A percentile compares a stretch with the other conserved stretches of the same genome.
phyloP scores from a whole-genome alignment of 2,113 vertebrate genomes.

The Sceloporus undulatus region DNA sequence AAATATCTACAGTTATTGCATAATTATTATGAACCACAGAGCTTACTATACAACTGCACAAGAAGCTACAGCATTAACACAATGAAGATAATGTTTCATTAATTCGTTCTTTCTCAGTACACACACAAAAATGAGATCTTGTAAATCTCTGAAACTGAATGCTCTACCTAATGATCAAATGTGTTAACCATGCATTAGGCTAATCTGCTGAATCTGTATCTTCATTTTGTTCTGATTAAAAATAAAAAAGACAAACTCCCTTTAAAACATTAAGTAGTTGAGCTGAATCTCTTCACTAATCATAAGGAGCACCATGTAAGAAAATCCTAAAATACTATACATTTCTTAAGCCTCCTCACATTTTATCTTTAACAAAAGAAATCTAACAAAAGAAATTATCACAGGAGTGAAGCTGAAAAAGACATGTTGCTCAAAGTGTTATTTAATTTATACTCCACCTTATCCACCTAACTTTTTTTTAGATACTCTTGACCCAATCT shows the following conservation, averaged over 20 bases:
- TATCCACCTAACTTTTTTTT: too few relatives aligned
- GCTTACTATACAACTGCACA: slow-evolving; percentile 51
- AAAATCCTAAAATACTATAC: slow-evolving; percentile 32
- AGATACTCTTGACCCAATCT: too few relatives aligned
- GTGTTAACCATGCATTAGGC: slow-evolving; percentile 35
- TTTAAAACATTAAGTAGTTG: not conserved
- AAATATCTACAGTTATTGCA: slow-evolving; percentile 58
- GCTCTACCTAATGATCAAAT: slow-evolving; percentile 36
- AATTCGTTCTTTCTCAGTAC: slow-evolving; percentile 28
- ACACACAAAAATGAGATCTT: slow-evolving; percentile 44
- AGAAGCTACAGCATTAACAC: slow-evolving; percentile 51
- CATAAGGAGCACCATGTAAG: not conserved
- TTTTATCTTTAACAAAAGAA: too few relatives aligned
- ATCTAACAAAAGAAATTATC: not conserved
- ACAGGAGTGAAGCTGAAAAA: not conserved
- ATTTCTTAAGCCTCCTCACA: not conserved
- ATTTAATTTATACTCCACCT: too few relatives aligned
- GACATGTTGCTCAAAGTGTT: too few relatives aligned
- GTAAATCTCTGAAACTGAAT: slow-evolving; percentile 45
- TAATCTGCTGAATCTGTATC: slow-evolving; percentile 41
- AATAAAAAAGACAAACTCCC: not conserved
- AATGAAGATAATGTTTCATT: slow-evolving; percentile 66
- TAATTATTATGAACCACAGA: slow-evolving; percentile 56
- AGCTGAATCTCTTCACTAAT: not conserved
- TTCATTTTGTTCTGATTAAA: slow-evolving; percentile 1